phyloP scores from a whole-genome alignment of 2,113 vertebrate species.

The Cariama cristata region DNA sequence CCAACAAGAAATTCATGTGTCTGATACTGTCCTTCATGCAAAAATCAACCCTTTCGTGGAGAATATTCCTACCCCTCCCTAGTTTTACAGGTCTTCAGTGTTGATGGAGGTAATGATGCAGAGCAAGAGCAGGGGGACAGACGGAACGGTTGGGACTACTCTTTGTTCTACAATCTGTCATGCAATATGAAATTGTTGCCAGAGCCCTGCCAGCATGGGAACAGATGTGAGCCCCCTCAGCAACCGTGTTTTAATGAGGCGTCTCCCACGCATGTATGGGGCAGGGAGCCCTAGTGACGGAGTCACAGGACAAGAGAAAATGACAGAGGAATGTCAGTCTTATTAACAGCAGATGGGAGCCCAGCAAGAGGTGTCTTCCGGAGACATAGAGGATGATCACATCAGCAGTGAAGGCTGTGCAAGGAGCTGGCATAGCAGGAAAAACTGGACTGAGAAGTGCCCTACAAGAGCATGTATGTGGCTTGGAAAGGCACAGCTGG shows the following conservation, averaged over 20 bases:
- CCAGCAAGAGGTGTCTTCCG: not conserved
- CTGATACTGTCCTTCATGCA: not conserved
- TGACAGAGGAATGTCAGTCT: not conserved
- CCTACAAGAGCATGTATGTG: not conserved
- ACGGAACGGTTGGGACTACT: not conserved
- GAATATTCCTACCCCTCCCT: not conserved
- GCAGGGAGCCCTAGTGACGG: not conserved
- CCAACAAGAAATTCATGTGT: not conserved
- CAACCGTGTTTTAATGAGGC: not conserved
- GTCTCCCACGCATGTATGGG: accelerated
- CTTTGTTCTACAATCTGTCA: not conserved
- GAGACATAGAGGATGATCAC: not conserved
- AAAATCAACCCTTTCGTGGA: not conserved
- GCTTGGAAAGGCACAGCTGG: not conserved
- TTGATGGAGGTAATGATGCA: not conserved
- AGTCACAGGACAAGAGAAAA: not conserved
- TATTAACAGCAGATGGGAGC: not conserved
- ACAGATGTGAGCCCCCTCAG: not conserved
- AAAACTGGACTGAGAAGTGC: not conserved
- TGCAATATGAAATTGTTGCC: not conserved
- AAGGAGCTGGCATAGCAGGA: not conserved
- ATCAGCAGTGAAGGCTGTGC: not conserved
- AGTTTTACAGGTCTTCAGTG: not conserved
- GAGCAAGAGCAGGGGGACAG: not conserved
- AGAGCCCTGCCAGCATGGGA: not conserved